phyloP scores from a whole-genome alignment of 2,888 invertebrate species.

The Cephus sareptanus region DNA sequence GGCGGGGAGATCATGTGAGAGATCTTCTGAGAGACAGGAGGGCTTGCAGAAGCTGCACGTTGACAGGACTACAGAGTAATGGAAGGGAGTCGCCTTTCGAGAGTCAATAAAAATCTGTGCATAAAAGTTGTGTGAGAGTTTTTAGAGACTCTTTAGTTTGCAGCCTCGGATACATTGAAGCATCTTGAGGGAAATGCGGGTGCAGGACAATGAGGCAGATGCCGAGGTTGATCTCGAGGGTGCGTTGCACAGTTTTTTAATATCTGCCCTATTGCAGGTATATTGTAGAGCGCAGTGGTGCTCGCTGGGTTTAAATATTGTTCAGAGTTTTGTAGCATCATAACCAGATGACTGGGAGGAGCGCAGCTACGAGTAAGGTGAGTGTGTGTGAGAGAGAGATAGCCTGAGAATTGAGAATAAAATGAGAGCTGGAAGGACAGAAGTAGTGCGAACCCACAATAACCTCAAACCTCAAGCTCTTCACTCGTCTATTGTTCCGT shows the following conservation, averaged over 20 bases:
- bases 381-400: background rate
- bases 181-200: background rate
- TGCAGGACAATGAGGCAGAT: background rate
- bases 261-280: background rate
- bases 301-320: constrained; percentile 26
- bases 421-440: background rate
- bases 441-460: background rate
- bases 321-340: constrained; percentile 30
- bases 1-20: no score
- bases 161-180: background rate
- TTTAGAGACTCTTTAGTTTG: background rate
- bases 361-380: background rate
- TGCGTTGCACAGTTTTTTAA: background rate
- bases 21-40: background rate
- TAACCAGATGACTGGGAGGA: constrained; percentile 24
- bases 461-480: constrained; percentile 18
- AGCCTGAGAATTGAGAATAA: no score
- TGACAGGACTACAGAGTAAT: no score
- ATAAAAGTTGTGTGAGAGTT: background rate
- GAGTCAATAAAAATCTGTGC: background rate
- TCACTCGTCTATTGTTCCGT: constrained; percentile 22
- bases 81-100: no score
- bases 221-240: background rate
- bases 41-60: no score
- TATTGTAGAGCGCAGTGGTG: background rate